Percentiles rank a stretch among this genome's conserved stretches.
These are phyloP conservation scores for Autographa pulchrina DNA, from an alignment of 2,888 invertebrate species.

Conservation along the genomic window DNA sequence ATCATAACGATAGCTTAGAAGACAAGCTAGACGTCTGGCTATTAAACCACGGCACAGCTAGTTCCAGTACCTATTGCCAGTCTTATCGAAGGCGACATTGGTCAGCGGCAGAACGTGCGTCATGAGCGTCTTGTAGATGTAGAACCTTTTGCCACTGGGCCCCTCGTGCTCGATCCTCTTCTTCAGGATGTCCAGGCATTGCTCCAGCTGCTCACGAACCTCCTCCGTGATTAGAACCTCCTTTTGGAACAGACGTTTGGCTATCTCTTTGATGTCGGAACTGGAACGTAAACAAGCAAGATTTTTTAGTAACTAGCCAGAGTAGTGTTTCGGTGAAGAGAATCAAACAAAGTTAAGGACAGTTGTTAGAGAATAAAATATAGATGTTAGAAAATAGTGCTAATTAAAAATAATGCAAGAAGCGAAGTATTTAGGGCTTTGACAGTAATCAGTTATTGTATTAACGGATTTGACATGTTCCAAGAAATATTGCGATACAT, in stretches of 20 bases:
- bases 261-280: slow-evolving; percentile 88
- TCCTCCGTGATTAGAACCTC: slow-evolving; percentile 90
- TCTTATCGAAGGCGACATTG: slow-evolving; percentile 92
- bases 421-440: too few relatives aligned
- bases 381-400: too few relatives aligned
- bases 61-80: slow-evolving; percentile 91
- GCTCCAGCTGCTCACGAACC: slow-evolving; percentile 89
- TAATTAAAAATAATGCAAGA: too few relatives aligned
- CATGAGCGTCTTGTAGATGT: slow-evolving; percentile 91
- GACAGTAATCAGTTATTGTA: too few relatives aligned
- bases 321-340: too few relatives aligned
- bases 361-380: too few relatives aligned
- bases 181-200: slow-evolving; percentile 91
- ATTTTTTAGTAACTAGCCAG: neutral
- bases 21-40: too few relatives aligned
- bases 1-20: too few relatives aligned
- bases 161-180: slow-evolving; percentile 90
- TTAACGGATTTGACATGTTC: too few relatives aligned
- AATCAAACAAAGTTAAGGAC: too few relatives aligned
- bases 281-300: slow-evolving; percentile 71
- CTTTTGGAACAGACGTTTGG: slow-evolving; percentile 82
- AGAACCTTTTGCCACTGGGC: slow-evolving; percentile 90
- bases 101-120: slow-evolving; percentile 93
- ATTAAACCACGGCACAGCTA: too few relatives aligned
- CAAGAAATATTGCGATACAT: too few relatives aligned